Evolutionary conservation across 2,797 vertebrate species (phyloP), one percentile per base, ranked within the genome.

Genomic region (Anguilla anguilla): DNA sequence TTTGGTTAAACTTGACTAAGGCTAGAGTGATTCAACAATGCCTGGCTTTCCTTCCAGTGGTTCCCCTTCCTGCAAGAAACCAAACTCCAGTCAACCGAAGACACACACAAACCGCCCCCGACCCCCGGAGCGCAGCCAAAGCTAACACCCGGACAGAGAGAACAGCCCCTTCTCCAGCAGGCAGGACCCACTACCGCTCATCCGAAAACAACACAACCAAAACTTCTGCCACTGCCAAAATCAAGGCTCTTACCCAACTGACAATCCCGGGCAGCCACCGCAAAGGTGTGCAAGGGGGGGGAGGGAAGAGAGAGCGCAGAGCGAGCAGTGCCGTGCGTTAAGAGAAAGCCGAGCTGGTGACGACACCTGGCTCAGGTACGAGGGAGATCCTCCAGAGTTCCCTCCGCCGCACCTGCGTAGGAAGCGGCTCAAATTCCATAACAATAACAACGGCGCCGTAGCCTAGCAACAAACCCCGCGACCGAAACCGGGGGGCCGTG

Each of bases 391-490:
- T 92, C 92, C 93, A 94, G 91, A 95, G 94, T 92, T 94, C 93
- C 94, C 91, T 95, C 91, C 93, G 93, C 95, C 94, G 93, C 87
- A 93, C 64, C 64, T 67, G 94, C 94, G 95, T 91, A 94, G 96
- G 95, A 95, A 93, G 93, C 96, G 95, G 95, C 95, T 89, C 84
- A 90, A 89, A 91, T 92, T 10, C 95, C 95, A 96, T 94, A 97
- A 96, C 95, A 96, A 92, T 87, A 92, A 94, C 93, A 95, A 95
- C 95, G 95, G 94, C 94, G 95, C 95, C 95, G 95, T 96, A 95
- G 96, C 96, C 96, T 96, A 95, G 96, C 96, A 96, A 96, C 96
- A 93, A 94, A 95, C 88, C 92, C 94, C 93, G 92, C 90, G 85
- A 95, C 94, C 93, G 94, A 96, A 96, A 96, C 95, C 93, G 83